Evolutionary conservation across 2,797 vertebrate genomes (phyloP).

Genomic region (Sebastes variabilis): DNA sequence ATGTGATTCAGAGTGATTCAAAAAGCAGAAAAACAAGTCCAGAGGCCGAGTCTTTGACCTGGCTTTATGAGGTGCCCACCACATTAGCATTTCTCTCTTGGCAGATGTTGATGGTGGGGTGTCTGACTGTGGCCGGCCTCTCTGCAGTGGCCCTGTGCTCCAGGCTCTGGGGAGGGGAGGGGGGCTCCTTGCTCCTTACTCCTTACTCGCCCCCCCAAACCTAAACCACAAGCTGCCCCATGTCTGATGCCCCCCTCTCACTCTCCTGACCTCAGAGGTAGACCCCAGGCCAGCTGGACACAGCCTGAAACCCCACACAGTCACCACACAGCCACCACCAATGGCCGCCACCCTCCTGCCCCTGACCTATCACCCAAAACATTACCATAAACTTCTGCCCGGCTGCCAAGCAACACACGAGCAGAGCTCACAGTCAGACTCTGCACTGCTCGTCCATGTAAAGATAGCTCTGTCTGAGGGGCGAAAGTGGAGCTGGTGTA

Average conservation of each 20-base stretch:
- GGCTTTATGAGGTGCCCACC: slow-evolving; percentile 55
- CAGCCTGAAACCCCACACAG: slow-evolving; percentile 70
- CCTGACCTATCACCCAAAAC: slow-evolving; percentile 78
- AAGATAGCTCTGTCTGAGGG: slow-evolving; percentile 75
- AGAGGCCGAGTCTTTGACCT: slow-evolving; percentile 61
- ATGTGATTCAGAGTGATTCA: slow-evolving; percentile 59
- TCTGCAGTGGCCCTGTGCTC: slow-evolving; percentile 66
- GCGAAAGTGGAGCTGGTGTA: slow-evolving; percentile 45
- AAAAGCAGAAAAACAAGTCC: slow-evolving; percentile 66
- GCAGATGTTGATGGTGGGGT: slow-evolving; percentile 52
- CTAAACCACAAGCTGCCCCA: slow-evolving; percentile 71
- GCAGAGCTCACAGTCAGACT: slow-evolving; percentile 47
- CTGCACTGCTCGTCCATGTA: slow-evolving; percentile 48
- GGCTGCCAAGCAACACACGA: slow-evolving; percentile 72
- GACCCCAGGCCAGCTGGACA: slow-evolving; percentile 68
- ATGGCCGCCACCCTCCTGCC: slow-evolving; percentile 63
- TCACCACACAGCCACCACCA: slow-evolving; percentile 65
- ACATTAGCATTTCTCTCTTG: slow-evolving; percentile 75
- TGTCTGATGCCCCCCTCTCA: slow-evolving; percentile 66
- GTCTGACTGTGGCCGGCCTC: slow-evolving; percentile 53
- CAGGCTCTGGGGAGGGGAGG: slow-evolving; percentile 18
- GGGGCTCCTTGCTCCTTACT: slow-evolving; percentile 35
- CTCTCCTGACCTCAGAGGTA: slow-evolving; percentile 69
- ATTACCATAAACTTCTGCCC: slow-evolving; percentile 75
- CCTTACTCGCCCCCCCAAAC: slow-evolving; percentile 16